These are phyloP conservation scores for Mimas tiliae DNA, from an alignment of 2,888 invertebrate genomes.

Conservation along the genomic window DNA sequence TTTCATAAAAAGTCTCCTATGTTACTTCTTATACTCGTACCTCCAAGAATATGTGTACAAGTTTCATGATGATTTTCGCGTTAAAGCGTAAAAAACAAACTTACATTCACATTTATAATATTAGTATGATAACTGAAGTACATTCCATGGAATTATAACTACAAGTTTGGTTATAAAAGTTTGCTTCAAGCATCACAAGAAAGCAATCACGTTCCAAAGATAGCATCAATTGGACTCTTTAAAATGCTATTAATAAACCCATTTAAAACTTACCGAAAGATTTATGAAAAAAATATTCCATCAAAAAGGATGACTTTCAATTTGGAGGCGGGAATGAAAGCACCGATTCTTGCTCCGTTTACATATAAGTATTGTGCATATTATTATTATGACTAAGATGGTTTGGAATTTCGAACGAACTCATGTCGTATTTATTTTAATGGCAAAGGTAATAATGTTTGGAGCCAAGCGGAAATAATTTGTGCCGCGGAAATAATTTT, in stretches of 20 bases:
- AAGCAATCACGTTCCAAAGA: neutral
- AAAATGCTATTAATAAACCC: neutral
- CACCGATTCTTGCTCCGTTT: neutral
- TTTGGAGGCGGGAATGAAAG: neutral
- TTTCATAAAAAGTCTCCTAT: too few relatives aligned
- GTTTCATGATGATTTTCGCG: too few relatives aligned
- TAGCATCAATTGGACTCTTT: neutral
- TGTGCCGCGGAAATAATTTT: neutral
- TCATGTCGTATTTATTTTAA: neutral
- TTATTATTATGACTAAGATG: neutral
- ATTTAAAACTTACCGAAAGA: neutral
- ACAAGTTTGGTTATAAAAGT: too few relatives aligned
- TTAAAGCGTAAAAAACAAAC: too few relatives aligned
- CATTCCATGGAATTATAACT: too few relatives aligned
- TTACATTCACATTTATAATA: too few relatives aligned
- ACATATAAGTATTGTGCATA: too few relatives aligned
- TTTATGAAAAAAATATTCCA: slow-evolving; percentile 1
- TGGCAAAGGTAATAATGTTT: slow-evolving; percentile 1
- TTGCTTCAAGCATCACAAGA: too few relatives aligned
- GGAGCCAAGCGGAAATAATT: neutral
- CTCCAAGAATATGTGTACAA: too few relatives aligned
- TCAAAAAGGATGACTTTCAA: slow-evolving; percentile 20
- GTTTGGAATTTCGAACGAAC: neutral
- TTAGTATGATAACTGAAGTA: too few relatives aligned
- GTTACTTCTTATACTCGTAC: too few relatives aligned